Evolutionary conservation across 2,113 vertebrate species (phyloP).

Genomic region (Mystacornis crossleyi): DNA sequence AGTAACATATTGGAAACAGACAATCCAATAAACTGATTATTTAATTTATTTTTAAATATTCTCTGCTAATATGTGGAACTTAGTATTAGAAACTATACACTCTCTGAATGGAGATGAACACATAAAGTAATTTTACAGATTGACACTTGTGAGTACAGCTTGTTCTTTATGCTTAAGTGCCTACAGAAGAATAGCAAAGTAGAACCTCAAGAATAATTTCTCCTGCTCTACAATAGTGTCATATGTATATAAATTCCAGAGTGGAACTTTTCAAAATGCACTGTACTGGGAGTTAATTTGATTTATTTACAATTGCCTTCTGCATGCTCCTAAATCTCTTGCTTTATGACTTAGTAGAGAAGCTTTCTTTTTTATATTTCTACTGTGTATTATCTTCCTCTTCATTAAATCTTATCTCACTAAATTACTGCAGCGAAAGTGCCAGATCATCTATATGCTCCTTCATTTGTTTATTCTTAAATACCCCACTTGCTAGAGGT

Average conservation of each 20-base stretch:
- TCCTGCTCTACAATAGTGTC: neutral
- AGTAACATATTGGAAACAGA: neutral
- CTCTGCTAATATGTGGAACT: neutral
- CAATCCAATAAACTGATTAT: neutral
- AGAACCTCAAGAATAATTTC: slow-evolving; percentile 5
- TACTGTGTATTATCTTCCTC: slow-evolving; percentile 19
- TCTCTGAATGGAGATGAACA: neutral
- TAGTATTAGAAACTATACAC: neutral
- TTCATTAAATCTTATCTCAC: slow-evolving; percentile 38
- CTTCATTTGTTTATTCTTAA: slow-evolving; percentile 5
- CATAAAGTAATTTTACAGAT: neutral
- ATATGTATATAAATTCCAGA: slow-evolving; percentile 5
- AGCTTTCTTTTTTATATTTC: slow-evolving; percentile 28
- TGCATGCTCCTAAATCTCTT: slow-evolving; percentile 37
- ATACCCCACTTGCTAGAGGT: neutral
- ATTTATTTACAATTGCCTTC: slow-evolving; percentile 48
- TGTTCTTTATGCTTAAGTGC: slow-evolving; percentile 3
- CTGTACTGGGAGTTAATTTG: neutral
- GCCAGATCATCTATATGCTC: neutral
- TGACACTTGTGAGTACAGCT: neutral
- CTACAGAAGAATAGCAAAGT: neutral
- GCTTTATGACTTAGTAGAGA: slow-evolving; percentile 4
- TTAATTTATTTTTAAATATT: neutral
- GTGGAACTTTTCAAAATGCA: slow-evolving; percentile 5
- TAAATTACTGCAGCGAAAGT: slow-evolving; percentile 25